Percentiles rank a stretch among this genome's conserved stretches.
Evolutionary conservation across 1,140 invertebrate genomes (phyloP).

Genomic region (Caenorhabditis inopinata): DNA sequence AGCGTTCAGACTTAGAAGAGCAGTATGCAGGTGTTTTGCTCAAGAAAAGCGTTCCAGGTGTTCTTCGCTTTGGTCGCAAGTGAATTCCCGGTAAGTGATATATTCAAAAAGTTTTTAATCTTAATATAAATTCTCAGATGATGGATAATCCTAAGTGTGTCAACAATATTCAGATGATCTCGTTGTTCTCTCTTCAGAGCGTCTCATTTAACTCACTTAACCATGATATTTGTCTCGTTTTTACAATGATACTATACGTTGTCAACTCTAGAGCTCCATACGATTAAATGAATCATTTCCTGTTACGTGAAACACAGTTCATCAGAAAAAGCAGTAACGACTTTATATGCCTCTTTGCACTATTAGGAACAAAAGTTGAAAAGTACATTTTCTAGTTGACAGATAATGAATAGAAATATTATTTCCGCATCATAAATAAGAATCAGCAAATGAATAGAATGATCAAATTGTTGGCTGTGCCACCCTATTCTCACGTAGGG

Average conservation of each 20-base stretch:
- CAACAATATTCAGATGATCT: conserved; percentile 8
- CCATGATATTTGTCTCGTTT: conserved; percentile 7
- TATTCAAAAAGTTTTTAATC: not conserved
- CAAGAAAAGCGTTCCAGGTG: conserved; percentile 51
- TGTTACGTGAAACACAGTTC: conserved; percentile 7
- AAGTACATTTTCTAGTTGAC: conserved; percentile 1
- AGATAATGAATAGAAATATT: not conserved
- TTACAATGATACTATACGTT: conserved; percentile 29
- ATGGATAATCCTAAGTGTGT: not conserved
- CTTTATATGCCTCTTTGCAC: too few species aligned
- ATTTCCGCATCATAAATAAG: not conserved
- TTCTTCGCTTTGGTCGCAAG: conserved; percentile 49
- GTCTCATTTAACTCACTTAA: not conserved
- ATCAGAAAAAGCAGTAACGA: not conserved
- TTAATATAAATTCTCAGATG: not conserved
- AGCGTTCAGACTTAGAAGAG: conserved; percentile 36
- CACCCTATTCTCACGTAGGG: too few species aligned
- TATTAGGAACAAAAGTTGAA: not conserved
- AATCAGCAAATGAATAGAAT: not conserved
- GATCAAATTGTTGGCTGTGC: not conserved
- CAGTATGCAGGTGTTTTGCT: conserved; percentile 45
- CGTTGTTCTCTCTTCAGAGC: not conserved
- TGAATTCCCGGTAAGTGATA: not conserved
- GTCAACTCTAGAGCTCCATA: conserved; percentile 29
- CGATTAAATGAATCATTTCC: conserved; percentile 34